phyloP scores from a whole-genome alignment of 2,113 vertebrate genomes.

The Nothobranchius furzeri region DNA sequence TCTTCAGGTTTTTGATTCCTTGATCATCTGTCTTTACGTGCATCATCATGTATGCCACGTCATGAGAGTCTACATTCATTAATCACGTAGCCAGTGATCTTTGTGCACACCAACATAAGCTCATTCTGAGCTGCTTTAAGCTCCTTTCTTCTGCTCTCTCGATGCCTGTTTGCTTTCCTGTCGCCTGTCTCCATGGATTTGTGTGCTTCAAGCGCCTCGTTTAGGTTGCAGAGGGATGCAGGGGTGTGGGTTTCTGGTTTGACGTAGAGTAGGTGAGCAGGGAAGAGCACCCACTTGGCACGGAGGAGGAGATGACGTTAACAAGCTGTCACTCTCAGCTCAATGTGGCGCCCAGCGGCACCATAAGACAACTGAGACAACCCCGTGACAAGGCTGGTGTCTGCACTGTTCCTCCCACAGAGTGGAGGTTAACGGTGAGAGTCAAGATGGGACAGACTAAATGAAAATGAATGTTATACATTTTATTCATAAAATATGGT shows the following conservation, averaged over 20 bases:
- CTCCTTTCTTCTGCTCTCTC: too few relatives aligned
- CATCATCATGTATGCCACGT: conserved; percentile 19
- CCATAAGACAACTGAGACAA: conserved; percentile 51
- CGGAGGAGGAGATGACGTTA: conserved; percentile 60
- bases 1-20: background rate
- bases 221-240: conserved; percentile 34
- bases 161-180: conserved; percentile 6
- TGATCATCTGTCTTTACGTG: conserved; percentile 20
- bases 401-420: conserved; percentile 16
- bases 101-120: conserved; percentile 13
- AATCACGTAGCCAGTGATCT: conserved; percentile 41
- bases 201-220: conserved; percentile 17
- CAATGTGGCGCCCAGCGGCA: conserved; percentile 46
- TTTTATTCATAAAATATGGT: too few relatives aligned
- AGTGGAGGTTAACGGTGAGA: background rate
- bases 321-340: conserved; percentile 65
- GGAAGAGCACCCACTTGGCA: conserved; percentile 61
- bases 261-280: conserved; percentile 38
- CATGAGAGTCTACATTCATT: conserved; percentile 23
- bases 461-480: background rate
- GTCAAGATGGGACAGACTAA: conserved; percentile 8
- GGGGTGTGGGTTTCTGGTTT: conserved; percentile 56
- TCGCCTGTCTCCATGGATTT: conserved; percentile 1
- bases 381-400: conserved; percentile 32
- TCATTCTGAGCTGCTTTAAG: background rate